These are phyloP conservation scores for Cygnus olor DNA, from an alignment of 2,797 vertebrate genomes.

Conservation along the genomic window DNA sequence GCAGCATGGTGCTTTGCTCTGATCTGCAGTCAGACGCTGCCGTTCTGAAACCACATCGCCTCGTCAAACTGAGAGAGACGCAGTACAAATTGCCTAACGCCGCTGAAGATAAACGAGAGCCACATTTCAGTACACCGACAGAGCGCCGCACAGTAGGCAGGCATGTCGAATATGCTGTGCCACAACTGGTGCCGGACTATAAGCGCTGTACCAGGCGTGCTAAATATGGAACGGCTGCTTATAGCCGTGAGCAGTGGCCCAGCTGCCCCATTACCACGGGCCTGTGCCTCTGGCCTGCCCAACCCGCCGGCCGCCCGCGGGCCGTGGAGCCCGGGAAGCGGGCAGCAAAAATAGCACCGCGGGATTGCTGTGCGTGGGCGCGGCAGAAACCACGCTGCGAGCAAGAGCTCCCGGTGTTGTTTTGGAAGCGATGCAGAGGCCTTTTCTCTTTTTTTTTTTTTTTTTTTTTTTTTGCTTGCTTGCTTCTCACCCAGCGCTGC, in stretches of 20 bases:
- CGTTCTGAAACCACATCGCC: slow-evolving; percentile 28
- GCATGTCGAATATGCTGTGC: background rate
- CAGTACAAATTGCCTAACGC: slow-evolving; percentile 11
- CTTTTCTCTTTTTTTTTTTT: background rate
- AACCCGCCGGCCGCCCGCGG: slow-evolving; percentile 26
- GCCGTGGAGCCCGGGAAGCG: slow-evolving; percentile 85
- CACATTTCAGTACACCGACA: slow-evolving; percentile 15
- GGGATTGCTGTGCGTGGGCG: slow-evolving; percentile 93
- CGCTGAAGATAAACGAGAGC: slow-evolving; percentile 25
- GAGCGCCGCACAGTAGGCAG: background rate
- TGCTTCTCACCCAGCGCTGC: slow-evolving; percentile 33
- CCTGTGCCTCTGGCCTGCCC: background rate
- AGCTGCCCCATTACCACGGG: background rate
- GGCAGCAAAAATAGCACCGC: slow-evolving; percentile 90
- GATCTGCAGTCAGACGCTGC: background rate
- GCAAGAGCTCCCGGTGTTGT: slow-evolving; percentile 84
- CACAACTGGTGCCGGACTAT: slow-evolving; percentile 7
- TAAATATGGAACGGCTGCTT: slow-evolving; percentile 1
- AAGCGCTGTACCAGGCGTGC: background rate
- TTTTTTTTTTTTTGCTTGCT: background rate
- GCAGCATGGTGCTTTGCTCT: background rate
- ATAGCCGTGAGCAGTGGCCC: background rate
- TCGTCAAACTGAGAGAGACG: background rate
- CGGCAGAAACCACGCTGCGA: slow-evolving; percentile 94
- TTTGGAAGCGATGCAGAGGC: slow-evolving; percentile 78